Base-by-base conservation (phyloP, 1,140 invertebrate genomes). In the Atta colombica region DNA sequence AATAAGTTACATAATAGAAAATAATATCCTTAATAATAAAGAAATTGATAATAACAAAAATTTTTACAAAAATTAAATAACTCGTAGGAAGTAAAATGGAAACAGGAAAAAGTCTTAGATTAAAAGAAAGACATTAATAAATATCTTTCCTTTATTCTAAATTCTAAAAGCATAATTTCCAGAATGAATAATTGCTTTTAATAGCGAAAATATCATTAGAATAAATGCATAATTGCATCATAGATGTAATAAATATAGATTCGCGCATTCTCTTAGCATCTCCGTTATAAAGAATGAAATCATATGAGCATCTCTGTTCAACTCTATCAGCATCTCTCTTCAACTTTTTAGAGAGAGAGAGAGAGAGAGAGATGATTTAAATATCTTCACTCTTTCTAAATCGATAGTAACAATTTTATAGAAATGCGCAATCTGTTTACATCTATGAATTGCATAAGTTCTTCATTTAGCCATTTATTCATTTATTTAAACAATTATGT, bases 61-160 rank as follows among this genome's bases (percentile, higher is more conserved):
- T 77, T 61, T 61, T 28, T 63, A 28, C 0, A 58, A 25, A n/a
- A 31, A 35, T 74, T 58, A 21, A 3, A 21, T 25, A 71, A 25
- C 3, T 21, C 18, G 4, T 58, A 39, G 12, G 31, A 72, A 4
- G 31, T 7, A 35, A 31, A n/a, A 72, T 2, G 1, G 35, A 5
- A 58, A 35, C 0, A 51, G 2, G 35, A 35, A 16, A 28, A 35
- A 58, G 0, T 25, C 12, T 58, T 58, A 14, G 2, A 58, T 60
- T 75, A 60, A 39, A 60, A 75, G 8, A 10, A n/a, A 35, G 4
- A 55, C 18, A n/a, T 74, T 58, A 74, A 45, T 45, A 45, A 45
- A 45, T 45, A 10, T 45, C 39, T 45, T 45, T 45, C 39, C 8
- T 45, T 45, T 45, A 45, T 10, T 45, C 8, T 45, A 45, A 45